A percentile compares a stretch with the other conserved stretches of the same genome.
These are phyloP conservation scores for Sylvilagus floridanus DNA, from an alignment of 2,797 vertebrate genomes.

Conservation along the genomic window DNA sequence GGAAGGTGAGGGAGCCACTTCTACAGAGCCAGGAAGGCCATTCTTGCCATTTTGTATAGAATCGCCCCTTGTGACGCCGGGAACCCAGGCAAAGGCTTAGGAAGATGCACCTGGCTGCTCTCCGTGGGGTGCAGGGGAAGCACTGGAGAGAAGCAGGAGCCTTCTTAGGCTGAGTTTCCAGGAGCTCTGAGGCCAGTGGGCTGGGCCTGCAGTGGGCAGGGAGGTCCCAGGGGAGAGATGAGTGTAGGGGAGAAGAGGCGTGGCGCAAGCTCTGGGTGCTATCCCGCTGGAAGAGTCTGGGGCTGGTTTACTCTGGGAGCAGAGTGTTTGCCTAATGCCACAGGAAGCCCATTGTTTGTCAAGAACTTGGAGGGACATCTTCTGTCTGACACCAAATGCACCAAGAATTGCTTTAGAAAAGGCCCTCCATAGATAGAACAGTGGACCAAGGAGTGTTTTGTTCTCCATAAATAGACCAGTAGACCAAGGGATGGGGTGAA, in stretches of 20 bases:
- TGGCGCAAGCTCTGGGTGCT: not conserved
- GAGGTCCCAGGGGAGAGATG: not conserved
- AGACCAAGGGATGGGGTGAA: no score
- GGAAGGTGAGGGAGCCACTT: not conserved
- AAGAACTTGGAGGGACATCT: not conserved
- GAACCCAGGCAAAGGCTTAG: not conserved
- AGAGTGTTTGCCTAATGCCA: not conserved
- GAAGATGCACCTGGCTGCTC: not conserved
- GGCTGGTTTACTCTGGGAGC: not conserved
- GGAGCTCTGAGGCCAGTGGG: not conserved
- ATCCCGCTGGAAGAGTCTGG: not conserved
- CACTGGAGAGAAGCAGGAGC: not conserved
- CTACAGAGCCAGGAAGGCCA: not conserved
- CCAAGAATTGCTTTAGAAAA: not conserved
- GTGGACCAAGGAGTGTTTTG: not conserved
- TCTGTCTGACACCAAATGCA: rapidly evolving
- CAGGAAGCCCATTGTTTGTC: not conserved
- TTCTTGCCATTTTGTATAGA: not conserved
- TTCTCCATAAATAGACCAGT: not conserved
- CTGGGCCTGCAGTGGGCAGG: no score
- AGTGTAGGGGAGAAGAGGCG: not conserved
- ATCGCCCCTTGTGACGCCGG: not conserved
- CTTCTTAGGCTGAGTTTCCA: not conserved
- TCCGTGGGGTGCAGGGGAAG: no score
- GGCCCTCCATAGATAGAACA: no score